phyloP scores from a whole-genome alignment of 1,140 invertebrate species.

The Pseudobourletiella spinata region DNA sequence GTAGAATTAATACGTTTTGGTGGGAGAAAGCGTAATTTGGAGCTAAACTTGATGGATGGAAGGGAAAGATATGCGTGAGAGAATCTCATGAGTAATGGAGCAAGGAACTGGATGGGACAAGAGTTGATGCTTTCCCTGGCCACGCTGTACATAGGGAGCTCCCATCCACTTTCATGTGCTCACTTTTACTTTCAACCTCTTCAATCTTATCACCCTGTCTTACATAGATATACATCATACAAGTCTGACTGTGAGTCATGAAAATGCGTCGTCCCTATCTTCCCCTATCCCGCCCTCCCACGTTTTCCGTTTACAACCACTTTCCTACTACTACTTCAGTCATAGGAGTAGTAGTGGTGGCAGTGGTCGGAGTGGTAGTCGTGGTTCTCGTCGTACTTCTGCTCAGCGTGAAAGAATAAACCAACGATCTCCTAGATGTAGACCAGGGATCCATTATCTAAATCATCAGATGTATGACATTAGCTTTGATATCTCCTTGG shows the following conservation, averaged over 20 bases:
- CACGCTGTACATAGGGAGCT: no score
- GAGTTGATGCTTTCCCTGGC: conserved; percentile 2
- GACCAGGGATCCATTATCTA: background rate
- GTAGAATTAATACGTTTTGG: background rate
- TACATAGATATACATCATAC: no score
- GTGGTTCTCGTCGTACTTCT: no score
- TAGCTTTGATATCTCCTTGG: background rate
- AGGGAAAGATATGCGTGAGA: background rate
- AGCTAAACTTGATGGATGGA: background rate
- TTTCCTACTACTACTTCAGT: no score
- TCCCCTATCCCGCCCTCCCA: no score
- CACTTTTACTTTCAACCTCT: background rate
- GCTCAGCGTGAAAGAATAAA: background rate
- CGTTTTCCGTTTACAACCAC: no score
- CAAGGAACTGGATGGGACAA: background rate
- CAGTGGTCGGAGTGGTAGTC: no score
- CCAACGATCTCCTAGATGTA: no score
- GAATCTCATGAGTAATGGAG: background rate
- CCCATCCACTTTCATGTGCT: background rate
- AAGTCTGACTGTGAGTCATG: no score
- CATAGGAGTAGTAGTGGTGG: no score
- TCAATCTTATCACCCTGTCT: background rate
- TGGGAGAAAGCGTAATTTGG: background rate
- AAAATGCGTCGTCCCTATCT: no score
- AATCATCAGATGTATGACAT: background rate